phyloP scores from a whole-genome alignment of 2,113 vertebrate species.

The Pholis gunnellus region DNA sequence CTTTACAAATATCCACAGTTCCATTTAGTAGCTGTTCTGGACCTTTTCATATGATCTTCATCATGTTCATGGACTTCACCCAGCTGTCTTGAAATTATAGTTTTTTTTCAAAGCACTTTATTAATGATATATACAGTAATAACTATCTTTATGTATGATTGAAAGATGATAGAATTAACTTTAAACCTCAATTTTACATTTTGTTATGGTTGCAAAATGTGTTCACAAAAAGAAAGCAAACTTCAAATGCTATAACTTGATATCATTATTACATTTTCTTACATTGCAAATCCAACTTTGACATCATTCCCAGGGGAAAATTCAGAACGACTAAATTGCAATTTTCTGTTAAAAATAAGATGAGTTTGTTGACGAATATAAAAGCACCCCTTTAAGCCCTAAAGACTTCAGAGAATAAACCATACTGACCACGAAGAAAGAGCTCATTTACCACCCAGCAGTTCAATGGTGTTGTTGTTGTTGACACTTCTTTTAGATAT shows the following conservation, averaged over 20 bases:
- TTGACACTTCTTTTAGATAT: slow-evolving; percentile 69
- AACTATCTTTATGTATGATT: background rate
- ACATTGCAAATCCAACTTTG: slow-evolving; percentile 18
- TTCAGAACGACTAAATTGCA: slow-evolving; percentile 42
- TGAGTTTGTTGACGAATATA: slow-evolving; percentile 54
- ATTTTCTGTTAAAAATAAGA: slow-evolving; percentile 50
- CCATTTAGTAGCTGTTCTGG: background rate
- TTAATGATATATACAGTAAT: background rate
- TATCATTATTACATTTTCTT: slow-evolving; percentile 14
- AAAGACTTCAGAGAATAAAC: slow-evolving; percentile 57
- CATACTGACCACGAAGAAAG: slow-evolving; percentile 65
- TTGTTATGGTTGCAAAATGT: background rate
- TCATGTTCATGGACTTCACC: background rate
- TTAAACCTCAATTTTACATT: background rate
- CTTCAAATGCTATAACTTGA: too few relatives aligned
- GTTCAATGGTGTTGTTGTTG: slow-evolving; percentile 67
- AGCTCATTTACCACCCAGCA: slow-evolving; percentile 55
- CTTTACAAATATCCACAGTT: background rate
- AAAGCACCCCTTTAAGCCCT: slow-evolving; percentile 61
- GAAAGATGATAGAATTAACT: background rate
- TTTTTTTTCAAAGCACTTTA: background rate
- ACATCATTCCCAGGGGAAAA: slow-evolving; percentile 57
- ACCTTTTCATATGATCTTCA: slow-evolving; percentile 2
- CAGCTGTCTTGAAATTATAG: background rate
- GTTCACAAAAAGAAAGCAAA: background rate